These are phyloP conservation scores for Phrynocephalus guinanensis DNA, from an alignment of 2,797 vertebrate genomes.

Conservation along the genomic window DNA sequence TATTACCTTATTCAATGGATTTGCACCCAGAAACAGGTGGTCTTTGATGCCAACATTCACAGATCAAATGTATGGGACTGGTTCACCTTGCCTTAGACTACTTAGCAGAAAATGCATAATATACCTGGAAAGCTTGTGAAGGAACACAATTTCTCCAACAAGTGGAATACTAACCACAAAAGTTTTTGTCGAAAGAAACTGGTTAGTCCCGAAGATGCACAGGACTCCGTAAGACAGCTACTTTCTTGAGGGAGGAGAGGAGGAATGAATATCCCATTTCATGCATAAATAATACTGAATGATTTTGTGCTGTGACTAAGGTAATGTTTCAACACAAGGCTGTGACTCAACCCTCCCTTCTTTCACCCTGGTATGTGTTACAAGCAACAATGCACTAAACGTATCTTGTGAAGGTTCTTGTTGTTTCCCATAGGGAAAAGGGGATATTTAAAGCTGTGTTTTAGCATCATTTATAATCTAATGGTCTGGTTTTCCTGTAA, in stretches of 20 bases:
- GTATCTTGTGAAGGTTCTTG: not conserved
- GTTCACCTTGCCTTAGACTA: constrained; percentile 59
- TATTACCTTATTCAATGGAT: not conserved
- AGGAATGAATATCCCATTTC: constrained; percentile 31
- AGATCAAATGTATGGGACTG: constrained; percentile 59
- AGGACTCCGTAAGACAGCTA: too few species aligned
- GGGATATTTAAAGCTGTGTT: not conserved
- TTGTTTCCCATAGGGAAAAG: not conserved
- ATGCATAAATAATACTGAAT: constrained; percentile 74
- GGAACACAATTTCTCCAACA: too few species aligned
- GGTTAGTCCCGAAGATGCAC: too few species aligned
- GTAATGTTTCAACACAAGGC: constrained; percentile 66
- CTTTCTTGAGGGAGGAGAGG: too few species aligned
- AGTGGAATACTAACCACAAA: too few species aligned
- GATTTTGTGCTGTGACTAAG: constrained; percentile 71
- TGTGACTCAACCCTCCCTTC: constrained; percentile 62
- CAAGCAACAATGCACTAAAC: constrained; percentile 59
- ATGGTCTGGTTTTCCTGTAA: not conserved
- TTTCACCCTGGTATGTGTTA: constrained; percentile 49
- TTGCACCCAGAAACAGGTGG: not conserved
- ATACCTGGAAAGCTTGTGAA: not conserved
- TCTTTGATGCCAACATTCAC: constrained; percentile 43
- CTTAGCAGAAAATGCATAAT: constrained; percentile 42
- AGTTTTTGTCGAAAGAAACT: too few species aligned
- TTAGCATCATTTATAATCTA: not conserved